Percentiles rank a stretch among this genome's conserved stretches.
Evolutionary conservation across 2,797 vertebrate genomes (phyloP).

Genomic region (Numenius phaeopus): DNA sequence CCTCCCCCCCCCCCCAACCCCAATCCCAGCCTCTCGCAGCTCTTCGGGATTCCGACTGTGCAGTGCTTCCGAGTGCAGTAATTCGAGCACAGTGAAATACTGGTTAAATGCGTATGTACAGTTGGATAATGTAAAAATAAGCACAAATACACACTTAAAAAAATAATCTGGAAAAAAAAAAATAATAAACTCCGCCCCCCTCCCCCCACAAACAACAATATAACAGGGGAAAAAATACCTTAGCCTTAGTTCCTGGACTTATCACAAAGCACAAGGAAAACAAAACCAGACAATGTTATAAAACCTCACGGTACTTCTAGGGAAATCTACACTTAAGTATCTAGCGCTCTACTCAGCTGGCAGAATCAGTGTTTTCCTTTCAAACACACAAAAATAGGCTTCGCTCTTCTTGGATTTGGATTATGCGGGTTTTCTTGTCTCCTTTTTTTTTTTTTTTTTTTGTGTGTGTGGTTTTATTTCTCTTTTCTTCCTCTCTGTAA

Average conservation of each 20-base stretch:
- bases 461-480: background rate
- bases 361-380: constrained; percentile 65
- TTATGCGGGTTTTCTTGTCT: constrained; percentile 57
- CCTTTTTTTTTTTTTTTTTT: background rate
- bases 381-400: constrained; percentile 69
- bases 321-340: constrained; percentile 61
- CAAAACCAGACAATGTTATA: constrained; percentile 63
- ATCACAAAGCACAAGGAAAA: constrained; percentile 73
- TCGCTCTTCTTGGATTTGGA: constrained; percentile 61
- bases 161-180: constrained; percentile 59
- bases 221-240: constrained; percentile 46
- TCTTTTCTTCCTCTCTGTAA: constrained; percentile 62
- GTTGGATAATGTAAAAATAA: constrained; percentile 72
- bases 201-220: constrained; percentile 14
- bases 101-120: constrained; percentile 83
- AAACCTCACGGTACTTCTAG: constrained; percentile 64
- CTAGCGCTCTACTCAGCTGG: constrained; percentile 69
- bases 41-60: constrained; percentile 74
- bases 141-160: constrained; percentile 66
- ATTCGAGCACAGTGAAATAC: constrained; percentile 91
- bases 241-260: constrained; percentile 70
- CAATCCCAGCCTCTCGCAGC: constrained; percentile 40
- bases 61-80: constrained; percentile 88
- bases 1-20: background rate
- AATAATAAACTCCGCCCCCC: background rate